These are phyloP conservation scores for Orthochromis indermauri DNA, from an alignment of 2,113 vertebrate species.

Conservation along the genomic window DNA sequence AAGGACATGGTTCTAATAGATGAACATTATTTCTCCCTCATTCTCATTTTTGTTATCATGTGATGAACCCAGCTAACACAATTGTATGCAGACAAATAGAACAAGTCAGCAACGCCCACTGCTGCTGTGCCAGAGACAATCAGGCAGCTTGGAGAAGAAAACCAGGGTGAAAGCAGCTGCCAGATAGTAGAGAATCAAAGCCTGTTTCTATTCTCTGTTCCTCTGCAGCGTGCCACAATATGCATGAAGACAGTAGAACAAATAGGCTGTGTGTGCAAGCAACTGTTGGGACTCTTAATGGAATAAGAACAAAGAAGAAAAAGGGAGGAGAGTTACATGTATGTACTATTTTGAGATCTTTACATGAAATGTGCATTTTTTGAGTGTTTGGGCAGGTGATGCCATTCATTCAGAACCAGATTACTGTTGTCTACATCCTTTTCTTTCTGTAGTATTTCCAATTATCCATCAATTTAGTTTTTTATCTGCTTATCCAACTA, in stretches of 20 bases:
- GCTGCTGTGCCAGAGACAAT: background rate
- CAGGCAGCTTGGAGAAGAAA: background rate
- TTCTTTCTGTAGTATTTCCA: background rate
- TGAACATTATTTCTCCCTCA: background rate
- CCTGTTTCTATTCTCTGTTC: background rate
- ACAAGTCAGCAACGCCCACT: background rate
- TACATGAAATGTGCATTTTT: background rate
- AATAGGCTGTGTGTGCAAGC: background rate
- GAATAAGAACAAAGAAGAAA: accelerated
- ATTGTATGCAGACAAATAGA: background rate
- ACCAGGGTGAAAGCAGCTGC: background rate
- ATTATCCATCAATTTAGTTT: background rate
- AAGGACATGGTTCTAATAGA: background rate
- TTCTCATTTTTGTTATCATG: background rate
- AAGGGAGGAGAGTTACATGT: background rate
- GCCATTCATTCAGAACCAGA: background rate
- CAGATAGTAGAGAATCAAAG: background rate
- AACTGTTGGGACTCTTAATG: background rate
- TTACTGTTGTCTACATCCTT: accelerated
- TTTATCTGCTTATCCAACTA: background rate
- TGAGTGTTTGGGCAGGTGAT: background rate
- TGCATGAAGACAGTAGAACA: background rate
- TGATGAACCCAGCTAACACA: background rate
- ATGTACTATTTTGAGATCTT: background rate
- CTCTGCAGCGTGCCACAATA: background rate